phyloP scores from a whole-genome alignment of 2,888 invertebrate species.

The Hetaerina titia region DNA sequence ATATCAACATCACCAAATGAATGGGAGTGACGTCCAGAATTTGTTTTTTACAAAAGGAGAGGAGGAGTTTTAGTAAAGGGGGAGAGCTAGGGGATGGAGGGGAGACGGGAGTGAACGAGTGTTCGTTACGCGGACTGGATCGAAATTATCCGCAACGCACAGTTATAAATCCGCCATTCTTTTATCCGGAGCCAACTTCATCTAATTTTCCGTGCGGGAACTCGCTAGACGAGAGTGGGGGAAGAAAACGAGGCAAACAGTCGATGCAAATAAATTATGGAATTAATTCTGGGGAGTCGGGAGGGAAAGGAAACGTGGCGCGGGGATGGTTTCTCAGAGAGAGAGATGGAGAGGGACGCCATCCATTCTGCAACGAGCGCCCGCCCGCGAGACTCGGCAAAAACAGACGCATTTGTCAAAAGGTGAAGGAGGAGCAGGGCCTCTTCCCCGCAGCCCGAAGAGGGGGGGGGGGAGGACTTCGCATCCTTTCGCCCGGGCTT shows the following conservation, averaged over 20 bases:
- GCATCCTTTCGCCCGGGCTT: neutral
- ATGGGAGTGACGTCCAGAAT: neutral
- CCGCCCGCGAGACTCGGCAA: neutral
- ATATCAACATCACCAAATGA: neutral
- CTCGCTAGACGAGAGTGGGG: neutral
- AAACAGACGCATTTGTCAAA: slow-evolving; percentile 9
- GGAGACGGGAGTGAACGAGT: neutral
- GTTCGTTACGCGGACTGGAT: neutral
- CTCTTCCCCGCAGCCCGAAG: neutral
- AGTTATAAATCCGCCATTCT: neutral
- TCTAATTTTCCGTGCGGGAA: neutral
- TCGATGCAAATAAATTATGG: slow-evolving; percentile 28
- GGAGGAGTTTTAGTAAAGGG: neutral
- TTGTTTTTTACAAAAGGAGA: neutral
- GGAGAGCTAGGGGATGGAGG: neutral
- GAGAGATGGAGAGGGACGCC: neutral
- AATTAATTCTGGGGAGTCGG: neutral
- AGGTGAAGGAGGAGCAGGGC: neutral
- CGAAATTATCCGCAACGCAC: slow-evolving; percentile 5
- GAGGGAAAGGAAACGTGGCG: neutral
- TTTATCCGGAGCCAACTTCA: neutral
- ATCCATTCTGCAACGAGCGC: neutral
- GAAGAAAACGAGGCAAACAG: neutral
- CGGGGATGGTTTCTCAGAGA: neutral
- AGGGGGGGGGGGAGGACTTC: neutral